Evolutionary conservation across 2,888 invertebrate species (phyloP), one percentile per base, ranked within the genome.

Genomic region (Polylopha cassiicola): DNA sequence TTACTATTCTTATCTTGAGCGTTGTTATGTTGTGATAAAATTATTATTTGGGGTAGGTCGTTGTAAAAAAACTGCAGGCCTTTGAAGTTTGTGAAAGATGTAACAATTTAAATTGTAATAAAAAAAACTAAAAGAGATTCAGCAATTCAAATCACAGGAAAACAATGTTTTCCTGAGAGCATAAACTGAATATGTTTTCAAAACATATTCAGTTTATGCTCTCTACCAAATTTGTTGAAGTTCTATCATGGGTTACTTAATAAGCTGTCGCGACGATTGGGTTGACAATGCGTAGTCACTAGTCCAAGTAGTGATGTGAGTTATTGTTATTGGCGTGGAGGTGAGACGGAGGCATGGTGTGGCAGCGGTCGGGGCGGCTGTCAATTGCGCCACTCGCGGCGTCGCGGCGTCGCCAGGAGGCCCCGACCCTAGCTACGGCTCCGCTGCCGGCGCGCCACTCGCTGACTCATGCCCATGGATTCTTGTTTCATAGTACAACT

Each of bases 381-480:
- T 11, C 22, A 45, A 51, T 45, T 53, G 50, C 57, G 55, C 56
- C 47, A 39, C 50, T 33, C 43, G 49, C 47, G 43, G 44, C 43
- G 50, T 48, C 39, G 47, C 46, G 42, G 47, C 51, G 51, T 44
- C 45, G 32, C 44, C 41, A 17, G 36, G n/a, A n/a, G n/a, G n/a
- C n/a, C 46, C 59, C 60, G 59, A 55, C 58, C 53, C 57, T 54
- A 54, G 50, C 48, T 45, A 51, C 60, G 60, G 52, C 60, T 59
- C 53, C 65, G 63, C 53, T 59, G 54, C 58, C 53, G 46, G 43
- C 49, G 54, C 55, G 57, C 53, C 62, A 57, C 58, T 45, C 48
- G 58, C 54, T 82, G 82, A 82, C 75, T 82, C 82, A 82, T 68
- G 75, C 65, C 55, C 65, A 53, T 66, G 78, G 78, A 81, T 75